phyloP scores from a whole-genome alignment of 2,888 invertebrate species.

The Drosophila nr. perissopoda region DNA sequence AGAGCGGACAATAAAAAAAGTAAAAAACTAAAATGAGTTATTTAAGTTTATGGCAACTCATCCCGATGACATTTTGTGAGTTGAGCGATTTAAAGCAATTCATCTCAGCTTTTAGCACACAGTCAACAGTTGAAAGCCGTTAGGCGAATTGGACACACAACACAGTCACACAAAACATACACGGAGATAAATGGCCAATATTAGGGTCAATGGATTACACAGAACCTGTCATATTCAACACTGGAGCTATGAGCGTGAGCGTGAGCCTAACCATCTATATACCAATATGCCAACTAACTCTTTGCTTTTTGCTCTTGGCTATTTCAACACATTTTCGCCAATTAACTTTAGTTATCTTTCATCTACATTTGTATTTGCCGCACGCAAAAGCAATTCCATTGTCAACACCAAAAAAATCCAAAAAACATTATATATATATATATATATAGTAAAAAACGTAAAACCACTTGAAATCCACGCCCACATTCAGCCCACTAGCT shows the following conservation, averaged over 20 bases:
- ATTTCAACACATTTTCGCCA: slow-evolving; percentile 55
- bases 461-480: slow-evolving; percentile 20
- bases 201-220: slow-evolving; percentile 43
- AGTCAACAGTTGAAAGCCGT: slow-evolving; percentile 2
- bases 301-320: slow-evolving; percentile 13
- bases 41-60: slow-evolving; percentile 8
- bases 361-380: slow-evolving; percentile 32
- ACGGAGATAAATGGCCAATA: not conserved
- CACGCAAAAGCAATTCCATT: slow-evolving; percentile 9
- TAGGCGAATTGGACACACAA: not conserved
- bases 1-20: not conserved
- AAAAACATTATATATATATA: not conserved
- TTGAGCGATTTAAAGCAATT: slow-evolving; percentile 33
- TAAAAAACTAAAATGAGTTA: not conserved
- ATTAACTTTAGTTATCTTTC: slow-evolving; percentile 59
- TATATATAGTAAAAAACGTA: not conserved
- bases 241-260: not conserved
- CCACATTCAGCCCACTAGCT: not conserved
- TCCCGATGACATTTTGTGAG: slow-evolving; percentile 31
- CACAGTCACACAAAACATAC: not conserved
- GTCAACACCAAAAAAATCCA: slow-evolving; percentile 13
- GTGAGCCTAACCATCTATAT: not conserved
- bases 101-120: slow-evolving; percentile 32
- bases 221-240: slow-evolving; percentile 35
- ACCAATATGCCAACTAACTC: not conserved